A percentile compares a stretch with the other conserved stretches of the same genome.
These are phyloP conservation scores for Teleiodes luculella DNA, from an alignment of 2,888 invertebrate genomes.

Conservation along the genomic window DNA sequence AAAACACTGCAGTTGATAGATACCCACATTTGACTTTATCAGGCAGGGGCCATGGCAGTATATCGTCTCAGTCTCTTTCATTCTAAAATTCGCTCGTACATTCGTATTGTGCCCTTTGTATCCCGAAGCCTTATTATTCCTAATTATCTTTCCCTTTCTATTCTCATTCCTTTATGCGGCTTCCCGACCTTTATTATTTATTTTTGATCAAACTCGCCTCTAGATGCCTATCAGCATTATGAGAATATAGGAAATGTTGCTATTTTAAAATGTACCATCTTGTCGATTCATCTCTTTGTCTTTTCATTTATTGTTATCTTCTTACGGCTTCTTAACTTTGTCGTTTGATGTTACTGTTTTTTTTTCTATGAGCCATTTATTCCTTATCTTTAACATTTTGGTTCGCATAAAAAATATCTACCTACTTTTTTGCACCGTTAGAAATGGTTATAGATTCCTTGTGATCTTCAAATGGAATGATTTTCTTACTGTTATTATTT, in stretches of 20 bases:
- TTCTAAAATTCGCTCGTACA: constrained; percentile 36
- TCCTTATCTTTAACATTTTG: constrained; percentile 13
- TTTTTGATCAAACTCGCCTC: constrained; percentile 43
- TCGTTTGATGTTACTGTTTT: constrained; percentile 34
- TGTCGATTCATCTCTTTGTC: constrained; percentile 29
- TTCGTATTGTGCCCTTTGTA: constrained; percentile 50
- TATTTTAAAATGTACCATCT: constrained; percentile 35
- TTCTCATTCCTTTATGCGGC: constrained; percentile 47
- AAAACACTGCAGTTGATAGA: constrained; percentile 21
- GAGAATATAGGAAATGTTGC: constrained; percentile 35
- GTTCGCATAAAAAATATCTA: neutral
- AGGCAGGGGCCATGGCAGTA: too few relatives aligned
- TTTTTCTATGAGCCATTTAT: constrained; percentile 23
- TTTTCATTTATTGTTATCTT: constrained; percentile 40
- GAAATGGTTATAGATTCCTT: too few relatives aligned
- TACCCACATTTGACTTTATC: constrained; percentile 35
- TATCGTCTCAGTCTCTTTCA: constrained; percentile 31
- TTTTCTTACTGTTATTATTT: too few relatives aligned
- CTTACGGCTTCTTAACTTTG: constrained; percentile 30
- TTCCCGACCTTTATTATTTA: constrained; percentile 52
- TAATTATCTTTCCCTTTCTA: constrained; percentile 57
- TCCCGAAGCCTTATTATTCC: constrained; percentile 60
- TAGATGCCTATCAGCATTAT: constrained; percentile 29
- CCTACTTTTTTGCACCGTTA: too few relatives aligned
- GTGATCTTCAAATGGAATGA: too few relatives aligned